phyloP scores from a whole-genome alignment of 2,888 invertebrate species.

The Malacosoma neustria region DNA sequence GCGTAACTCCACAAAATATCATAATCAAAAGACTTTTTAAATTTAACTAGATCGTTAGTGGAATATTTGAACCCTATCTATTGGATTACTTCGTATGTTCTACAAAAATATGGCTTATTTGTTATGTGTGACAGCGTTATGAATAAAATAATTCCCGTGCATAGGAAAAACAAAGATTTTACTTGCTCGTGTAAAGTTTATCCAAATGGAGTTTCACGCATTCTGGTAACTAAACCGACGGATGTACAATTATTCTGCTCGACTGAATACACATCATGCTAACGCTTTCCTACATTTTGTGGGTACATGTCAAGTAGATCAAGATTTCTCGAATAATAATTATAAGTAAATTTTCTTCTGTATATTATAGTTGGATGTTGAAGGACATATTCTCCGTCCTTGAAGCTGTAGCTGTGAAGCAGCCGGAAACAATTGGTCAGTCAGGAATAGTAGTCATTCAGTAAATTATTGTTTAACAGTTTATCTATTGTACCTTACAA shows the following conservation, averaged over 20 bases:
- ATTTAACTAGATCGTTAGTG: no score
- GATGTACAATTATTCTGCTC: conserved; percentile 9
- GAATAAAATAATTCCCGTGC: no score
- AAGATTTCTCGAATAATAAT: conserved; percentile 60
- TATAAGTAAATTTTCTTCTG: conserved; percentile 31
- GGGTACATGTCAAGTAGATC: conserved; percentile 58
- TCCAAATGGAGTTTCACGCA: no score
- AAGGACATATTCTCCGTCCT: conserved; percentile 63
- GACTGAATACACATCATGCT: conserved; percentile 43
- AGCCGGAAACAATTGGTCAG: conserved; percentile 20
- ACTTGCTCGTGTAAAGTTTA: no score
- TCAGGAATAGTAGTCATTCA: conserved; percentile 49
- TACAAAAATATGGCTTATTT: no score
- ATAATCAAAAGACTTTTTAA: no score
- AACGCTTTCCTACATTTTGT: conserved; percentile 59
- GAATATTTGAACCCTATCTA: no score
- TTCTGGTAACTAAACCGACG: conserved; percentile 12
- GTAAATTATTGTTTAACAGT: conserved; percentile 45
- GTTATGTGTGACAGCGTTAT: no score
- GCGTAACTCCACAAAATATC: no score
- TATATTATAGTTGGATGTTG: conserved; percentile 17
- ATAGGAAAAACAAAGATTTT: no score
- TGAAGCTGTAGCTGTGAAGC: conserved; percentile 24
- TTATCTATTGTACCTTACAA: conserved; percentile 59
- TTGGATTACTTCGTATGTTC: no score